Conservation (phyloP, 2,113 vertebrate species). For the Seriola rivoliana region DNA sequence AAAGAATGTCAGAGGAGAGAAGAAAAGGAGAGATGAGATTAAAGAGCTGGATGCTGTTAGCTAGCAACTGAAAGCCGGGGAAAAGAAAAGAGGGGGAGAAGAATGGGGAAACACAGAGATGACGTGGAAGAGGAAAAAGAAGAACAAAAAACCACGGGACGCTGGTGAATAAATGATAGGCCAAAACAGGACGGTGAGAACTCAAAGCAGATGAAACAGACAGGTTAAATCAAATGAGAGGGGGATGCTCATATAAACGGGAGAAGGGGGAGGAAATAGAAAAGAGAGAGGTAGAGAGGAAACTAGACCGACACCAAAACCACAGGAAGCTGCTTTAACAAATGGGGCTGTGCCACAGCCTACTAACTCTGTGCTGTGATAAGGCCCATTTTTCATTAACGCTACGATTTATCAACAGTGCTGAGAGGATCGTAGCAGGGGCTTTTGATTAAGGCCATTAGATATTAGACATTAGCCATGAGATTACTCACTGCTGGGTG, state of each 20-base stretch:
- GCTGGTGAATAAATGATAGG: constrained; percentile 23
- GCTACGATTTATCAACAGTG: constrained; percentile 70
- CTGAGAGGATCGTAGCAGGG: constrained; percentile 59
- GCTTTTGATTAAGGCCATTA: constrained; percentile 76
- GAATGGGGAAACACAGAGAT: background rate
- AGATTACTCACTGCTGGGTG: constrained; percentile 65
- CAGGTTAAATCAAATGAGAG: constrained; percentile 24
- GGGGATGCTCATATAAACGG: background rate
- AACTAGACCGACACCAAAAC: constrained; percentile 46
- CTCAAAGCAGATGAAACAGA: constrained; percentile 18
- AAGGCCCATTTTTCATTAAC: constrained; percentile 71
- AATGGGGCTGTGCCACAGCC: constrained; percentile 48
- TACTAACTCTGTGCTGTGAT: constrained; percentile 55
- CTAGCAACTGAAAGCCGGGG: background rate
- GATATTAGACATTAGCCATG: constrained; percentile 71
- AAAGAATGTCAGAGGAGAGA: background rate
- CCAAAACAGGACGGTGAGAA: constrained; percentile 12
- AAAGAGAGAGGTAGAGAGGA: constrained; percentile 4
- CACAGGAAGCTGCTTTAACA: constrained; percentile 62
- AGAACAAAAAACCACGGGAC: background rate
- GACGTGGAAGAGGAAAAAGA: constrained; percentile 1
- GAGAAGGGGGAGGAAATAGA: background rate
- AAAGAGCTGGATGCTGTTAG: constrained; percentile 1
- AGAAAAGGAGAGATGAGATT: constrained; percentile 7
- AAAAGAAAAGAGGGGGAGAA: background rate